These are phyloP conservation scores for Sylvilagus floridanus DNA, from an alignment of 2,797 vertebrate genomes.

Conservation along the genomic window DNA sequence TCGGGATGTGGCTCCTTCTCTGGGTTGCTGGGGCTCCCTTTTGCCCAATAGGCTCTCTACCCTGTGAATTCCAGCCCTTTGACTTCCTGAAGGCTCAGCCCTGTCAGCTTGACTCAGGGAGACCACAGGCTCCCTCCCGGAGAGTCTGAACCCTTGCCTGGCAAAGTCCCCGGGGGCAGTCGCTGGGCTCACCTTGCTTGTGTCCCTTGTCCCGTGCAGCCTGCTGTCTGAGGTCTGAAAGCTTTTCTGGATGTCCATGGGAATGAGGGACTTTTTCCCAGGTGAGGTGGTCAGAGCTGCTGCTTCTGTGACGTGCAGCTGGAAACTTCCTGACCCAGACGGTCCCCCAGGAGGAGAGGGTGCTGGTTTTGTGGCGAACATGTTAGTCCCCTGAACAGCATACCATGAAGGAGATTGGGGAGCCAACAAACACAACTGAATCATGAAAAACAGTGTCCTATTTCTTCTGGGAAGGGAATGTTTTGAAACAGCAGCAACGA, in stretches of 20 bases:
- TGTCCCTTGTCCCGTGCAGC: background rate
- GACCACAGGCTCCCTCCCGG: background rate
- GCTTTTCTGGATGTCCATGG: background rate
- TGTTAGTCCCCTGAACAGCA: background rate
- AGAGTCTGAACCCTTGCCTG: background rate
- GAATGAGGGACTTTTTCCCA: background rate
- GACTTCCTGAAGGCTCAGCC: background rate
- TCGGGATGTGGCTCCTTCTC: background rate
- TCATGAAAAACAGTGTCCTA: background rate
- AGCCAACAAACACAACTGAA: constrained; percentile 1
- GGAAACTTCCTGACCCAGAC: background rate
- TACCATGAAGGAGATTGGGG: background rate
- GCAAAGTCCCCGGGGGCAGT: background rate
- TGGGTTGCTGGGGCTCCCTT: background rate
- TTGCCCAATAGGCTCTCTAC: background rate
- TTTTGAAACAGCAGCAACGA: constrained; percentile 4
- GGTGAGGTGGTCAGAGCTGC: background rate
- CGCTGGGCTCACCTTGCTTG: accelerated
- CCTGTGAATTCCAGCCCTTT: background rate
- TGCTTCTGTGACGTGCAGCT: background rate
- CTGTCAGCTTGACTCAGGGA: background rate
- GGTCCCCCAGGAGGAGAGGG: background rate
- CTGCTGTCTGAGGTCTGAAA: background rate
- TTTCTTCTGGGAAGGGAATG: background rate
- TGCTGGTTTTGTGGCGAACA: background rate